Conservation (phyloP, 1,140 invertebrate species). For the Polyergus mexicanus region DNA sequence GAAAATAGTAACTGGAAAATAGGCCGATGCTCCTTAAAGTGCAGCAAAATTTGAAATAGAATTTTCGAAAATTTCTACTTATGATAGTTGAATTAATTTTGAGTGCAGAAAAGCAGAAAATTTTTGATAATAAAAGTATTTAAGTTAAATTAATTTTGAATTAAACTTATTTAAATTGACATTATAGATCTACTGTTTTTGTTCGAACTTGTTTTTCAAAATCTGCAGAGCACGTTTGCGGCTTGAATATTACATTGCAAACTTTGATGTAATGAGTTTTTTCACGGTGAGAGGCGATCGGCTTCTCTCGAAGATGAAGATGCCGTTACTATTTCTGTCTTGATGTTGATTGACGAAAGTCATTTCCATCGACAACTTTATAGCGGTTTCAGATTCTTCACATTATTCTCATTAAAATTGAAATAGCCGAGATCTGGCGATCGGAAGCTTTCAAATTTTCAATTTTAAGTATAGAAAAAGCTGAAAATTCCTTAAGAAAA, state of each 20-base stretch:
- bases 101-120: neutral
- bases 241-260: slow-evolving; percentile 39
- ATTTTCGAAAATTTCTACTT: neutral
- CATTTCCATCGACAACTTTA: slow-evolving; percentile 48
- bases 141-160: neutral
- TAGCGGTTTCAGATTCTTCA: neutral
- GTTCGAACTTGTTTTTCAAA: neutral
- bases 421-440: neutral
- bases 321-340: slow-evolving; percentile 29
- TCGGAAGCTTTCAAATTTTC: neutral
- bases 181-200: neutral
- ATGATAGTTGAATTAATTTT: slow-evolving; percentile 10
- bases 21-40: neutral
- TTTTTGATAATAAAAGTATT: slow-evolving; percentile 15
- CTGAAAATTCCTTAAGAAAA: neutral
- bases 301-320: slow-evolving; percentile 5
- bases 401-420: slow-evolving; percentile 51
- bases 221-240: neutral
- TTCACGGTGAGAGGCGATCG: neutral
- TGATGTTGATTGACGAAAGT: slow-evolving; percentile 16
- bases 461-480: neutral
- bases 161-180: slow-evolving; percentile 29
- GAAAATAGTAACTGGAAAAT: slow-evolving; percentile 3
- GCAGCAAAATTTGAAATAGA: neutral
- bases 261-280: slow-evolving; percentile 41